Conservation (phyloP, 2,888 invertebrate species). For the Watsonalla cultraria region DNA sequence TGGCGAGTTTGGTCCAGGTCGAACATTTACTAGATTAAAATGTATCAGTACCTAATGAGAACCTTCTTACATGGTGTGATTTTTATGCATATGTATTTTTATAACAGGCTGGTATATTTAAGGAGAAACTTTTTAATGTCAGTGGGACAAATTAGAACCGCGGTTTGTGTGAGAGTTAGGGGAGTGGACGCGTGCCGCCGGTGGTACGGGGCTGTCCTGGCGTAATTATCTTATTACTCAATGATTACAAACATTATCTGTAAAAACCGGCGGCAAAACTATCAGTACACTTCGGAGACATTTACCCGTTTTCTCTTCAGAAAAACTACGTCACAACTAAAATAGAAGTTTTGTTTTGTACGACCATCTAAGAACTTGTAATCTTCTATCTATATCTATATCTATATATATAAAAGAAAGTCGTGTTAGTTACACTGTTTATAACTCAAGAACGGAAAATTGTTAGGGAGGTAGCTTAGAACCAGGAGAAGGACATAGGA, state of each 20-base stretch:
- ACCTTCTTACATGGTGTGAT: constrained; percentile 6
- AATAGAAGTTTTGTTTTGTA: no score
- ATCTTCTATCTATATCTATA: no score
- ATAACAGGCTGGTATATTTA: constrained; percentile 31
- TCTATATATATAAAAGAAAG: no score
- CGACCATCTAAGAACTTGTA: no score
- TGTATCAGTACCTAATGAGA: no score
- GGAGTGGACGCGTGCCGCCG: constrained; percentile 13
- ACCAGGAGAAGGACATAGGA: no score
- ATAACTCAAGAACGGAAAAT: no score
- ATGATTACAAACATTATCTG: neutral
- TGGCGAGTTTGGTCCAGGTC: no score
- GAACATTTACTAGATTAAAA: no score
- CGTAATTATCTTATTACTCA: neutral
- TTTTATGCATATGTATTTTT: constrained; percentile 10
- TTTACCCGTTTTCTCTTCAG: neutral
- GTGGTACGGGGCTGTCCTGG: constrained; percentile 6
- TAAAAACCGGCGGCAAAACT: neutral
- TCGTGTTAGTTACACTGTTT: no score
- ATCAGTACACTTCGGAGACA: neutral
- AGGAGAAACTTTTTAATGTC: constrained; percentile 51
- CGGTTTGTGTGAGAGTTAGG: constrained; percentile 23
- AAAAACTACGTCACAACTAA: no score
- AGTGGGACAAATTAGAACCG: constrained; percentile 34
- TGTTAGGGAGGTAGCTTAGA: no score